Evolutionary conservation across 2,888 invertebrate genomes (phyloP).

Genomic region (Thymelicus acteon): DNA sequence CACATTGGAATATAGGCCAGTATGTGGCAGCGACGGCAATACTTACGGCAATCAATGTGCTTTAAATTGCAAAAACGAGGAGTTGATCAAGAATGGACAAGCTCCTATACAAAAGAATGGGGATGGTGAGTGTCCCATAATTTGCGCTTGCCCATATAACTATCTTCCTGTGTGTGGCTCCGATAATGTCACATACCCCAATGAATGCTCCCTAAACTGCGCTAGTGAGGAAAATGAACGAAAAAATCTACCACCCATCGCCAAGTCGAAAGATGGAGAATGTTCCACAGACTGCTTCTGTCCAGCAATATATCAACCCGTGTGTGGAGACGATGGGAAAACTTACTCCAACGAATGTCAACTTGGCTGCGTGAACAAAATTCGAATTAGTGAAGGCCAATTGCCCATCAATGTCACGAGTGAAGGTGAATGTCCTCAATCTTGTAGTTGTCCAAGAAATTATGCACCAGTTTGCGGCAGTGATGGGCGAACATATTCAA

Average conservation of each 20-base stretch:
- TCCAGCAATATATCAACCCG: constrained; percentile 1
- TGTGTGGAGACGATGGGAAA: constrained; percentile 43
- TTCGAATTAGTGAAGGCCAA: no score
- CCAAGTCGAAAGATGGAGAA: constrained; percentile 28
- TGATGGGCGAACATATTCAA: constrained; percentile 42
- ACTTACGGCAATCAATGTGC: constrained; percentile 83
- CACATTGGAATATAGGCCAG: constrained; percentile 40
- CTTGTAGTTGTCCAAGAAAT: constrained; percentile 42
- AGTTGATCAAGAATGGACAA: constrained; percentile 25
- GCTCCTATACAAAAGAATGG: constrained; percentile 1
- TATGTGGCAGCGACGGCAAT: constrained; percentile 56
- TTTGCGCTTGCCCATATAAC: constrained; percentile 39
- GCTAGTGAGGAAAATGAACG: constrained; percentile 33
- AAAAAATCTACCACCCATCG: constrained; percentile 16
- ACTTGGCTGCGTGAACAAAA: no score
- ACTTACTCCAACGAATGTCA: constrained; percentile 48
- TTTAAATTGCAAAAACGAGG: constrained; percentile 42
- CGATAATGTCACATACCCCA: constrained; percentile 43
- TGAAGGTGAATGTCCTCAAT: constrained; percentile 18
- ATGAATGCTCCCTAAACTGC: constrained; percentile 41
- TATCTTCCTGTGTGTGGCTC: constrained; percentile 46
- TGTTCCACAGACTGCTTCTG: constrained; percentile 41
- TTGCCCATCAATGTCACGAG: no score
- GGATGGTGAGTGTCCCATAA: constrained; percentile 35
- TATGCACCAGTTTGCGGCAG: constrained; percentile 45